Conservation (phyloP, 2,888 invertebrate genomes). For the Hyles lineata region DNA sequence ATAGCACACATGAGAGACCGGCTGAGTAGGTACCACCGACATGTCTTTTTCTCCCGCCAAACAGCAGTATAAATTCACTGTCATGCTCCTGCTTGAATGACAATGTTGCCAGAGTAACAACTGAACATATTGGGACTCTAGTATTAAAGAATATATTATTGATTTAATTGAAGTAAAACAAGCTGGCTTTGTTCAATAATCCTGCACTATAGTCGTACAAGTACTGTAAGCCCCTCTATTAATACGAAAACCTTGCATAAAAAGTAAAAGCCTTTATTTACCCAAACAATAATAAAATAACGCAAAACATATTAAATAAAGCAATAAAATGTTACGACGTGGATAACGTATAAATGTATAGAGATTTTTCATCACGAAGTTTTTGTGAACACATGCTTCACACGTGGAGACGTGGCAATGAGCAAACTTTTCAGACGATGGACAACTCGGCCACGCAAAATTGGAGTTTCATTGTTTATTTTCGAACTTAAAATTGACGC, state of each 20-base stretch:
- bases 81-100: too few species aligned
- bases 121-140: too few species aligned
- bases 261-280: not conserved
- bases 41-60: too few species aligned
- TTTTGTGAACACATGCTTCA: conserved; percentile 7
- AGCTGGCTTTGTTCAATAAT: too few species aligned
- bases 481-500: not conserved
- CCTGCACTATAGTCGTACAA: too few species aligned
- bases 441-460: not conserved
- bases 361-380: conserved; percentile 23
- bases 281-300: not conserved
- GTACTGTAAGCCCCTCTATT: not conserved
- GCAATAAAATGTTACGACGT: conserved; percentile 5
- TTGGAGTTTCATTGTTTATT: conserved; percentile 16
- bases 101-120: too few species aligned
- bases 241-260: not conserved
- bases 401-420: conserved; percentile 3
- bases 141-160: too few species aligned
- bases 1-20: too few species aligned
- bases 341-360: not conserved
- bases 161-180: too few species aligned
- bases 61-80: too few species aligned
- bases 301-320: not conserved
- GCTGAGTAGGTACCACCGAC: too few species aligned
- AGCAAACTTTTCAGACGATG: conserved; percentile 14